Conservation (phyloP, 2,113 vertebrate genomes). For the Asarcornis scutulata region DNA sequence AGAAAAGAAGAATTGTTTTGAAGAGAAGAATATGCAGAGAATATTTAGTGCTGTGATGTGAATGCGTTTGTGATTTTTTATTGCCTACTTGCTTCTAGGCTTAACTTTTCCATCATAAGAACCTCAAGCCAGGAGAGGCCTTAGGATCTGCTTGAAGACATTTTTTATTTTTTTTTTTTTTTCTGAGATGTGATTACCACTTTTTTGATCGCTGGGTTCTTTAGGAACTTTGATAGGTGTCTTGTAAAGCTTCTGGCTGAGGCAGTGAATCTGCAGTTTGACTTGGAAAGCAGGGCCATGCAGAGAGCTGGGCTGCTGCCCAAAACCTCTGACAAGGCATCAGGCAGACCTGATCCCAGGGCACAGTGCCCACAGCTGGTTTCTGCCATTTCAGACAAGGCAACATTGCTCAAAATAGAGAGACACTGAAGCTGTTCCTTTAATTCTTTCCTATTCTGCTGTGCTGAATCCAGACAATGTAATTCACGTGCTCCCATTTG, state of each 20-base stretch:
- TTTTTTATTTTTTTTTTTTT: background rate
- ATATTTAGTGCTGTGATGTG: background rate
- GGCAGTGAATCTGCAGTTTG: background rate
- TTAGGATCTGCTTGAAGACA: background rate
- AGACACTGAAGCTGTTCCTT: background rate
- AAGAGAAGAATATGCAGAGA: background rate
- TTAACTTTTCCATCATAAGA: background rate
- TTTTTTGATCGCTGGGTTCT: background rate
- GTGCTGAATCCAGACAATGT: background rate
- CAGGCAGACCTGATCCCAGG: background rate
- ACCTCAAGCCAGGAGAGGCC: background rate
- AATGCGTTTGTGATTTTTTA: background rate
- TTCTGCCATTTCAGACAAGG: background rate
- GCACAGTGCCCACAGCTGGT: background rate
- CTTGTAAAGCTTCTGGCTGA: background rate
- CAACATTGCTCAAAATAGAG: rapidly evolving
- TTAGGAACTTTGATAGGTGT: background rate
- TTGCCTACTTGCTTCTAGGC: background rate
- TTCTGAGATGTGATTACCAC: background rate
- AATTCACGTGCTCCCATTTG: background rate
- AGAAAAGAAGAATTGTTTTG: background rate
- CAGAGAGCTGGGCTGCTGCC: background rate
- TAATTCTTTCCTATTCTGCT: background rate
- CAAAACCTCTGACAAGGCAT: background rate
- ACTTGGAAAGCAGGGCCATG: background rate